A percentile compares a stretch with the other conserved stretches of the same genome.
Conservation (phyloP, 1,140 invertebrate species). For the Drosophila oshimai region DNA sequence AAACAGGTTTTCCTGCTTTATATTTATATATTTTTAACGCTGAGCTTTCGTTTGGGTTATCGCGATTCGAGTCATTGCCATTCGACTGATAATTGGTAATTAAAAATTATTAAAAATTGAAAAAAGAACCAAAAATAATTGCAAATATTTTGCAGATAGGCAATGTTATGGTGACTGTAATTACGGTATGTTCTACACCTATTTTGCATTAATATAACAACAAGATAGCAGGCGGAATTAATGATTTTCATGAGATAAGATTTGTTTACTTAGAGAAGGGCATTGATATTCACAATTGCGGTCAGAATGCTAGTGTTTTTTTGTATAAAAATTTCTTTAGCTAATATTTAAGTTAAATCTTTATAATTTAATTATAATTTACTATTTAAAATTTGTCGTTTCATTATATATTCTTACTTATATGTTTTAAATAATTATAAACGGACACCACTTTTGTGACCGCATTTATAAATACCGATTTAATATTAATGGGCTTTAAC, state of each 20-base stretch:
- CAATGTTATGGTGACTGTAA: neutral
- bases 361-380: too few species aligned
- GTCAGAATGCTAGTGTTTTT: neutral
- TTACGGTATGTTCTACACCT: neutral
- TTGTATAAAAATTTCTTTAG: neutral
- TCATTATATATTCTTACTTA: too few species aligned
- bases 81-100: slow-evolving; percentile 11
- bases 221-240: neutral
- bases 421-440: too few species aligned
- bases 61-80: slow-evolving; percentile 53
- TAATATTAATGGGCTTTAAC: neutral
- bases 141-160: neutral
- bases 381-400: too few species aligned
- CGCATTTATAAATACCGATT: too few species aligned
- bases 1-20: slow-evolving; percentile 16
- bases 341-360: too few species aligned
- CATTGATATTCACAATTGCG: neutral
- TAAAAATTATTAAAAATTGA: neutral
- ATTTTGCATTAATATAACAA: neutral
- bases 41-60: slow-evolving; percentile 52
- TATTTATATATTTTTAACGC: slow-evolving; percentile 8
- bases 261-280: neutral
- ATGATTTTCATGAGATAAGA: neutral
- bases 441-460: too few species aligned
- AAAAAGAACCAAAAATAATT: neutral